Conservation (phyloP, 2,113 vertebrate species). For the Coptodon bakossiorum region DNA sequence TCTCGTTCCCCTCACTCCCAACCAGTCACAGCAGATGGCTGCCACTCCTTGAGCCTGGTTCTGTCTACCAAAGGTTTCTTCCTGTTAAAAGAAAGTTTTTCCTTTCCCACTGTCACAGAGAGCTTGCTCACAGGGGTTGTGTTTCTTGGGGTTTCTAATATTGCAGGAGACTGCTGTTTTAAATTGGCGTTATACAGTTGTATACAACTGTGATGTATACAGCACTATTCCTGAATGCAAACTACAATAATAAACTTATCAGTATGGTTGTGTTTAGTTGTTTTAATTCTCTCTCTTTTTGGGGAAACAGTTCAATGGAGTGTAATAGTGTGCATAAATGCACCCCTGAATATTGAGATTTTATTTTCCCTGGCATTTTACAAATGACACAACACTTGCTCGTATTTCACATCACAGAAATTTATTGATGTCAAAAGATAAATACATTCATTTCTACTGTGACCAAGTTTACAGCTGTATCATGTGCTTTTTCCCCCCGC, state of each 20-base stretch:
- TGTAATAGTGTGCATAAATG: background rate
- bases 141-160: background rate
- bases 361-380: background rate
- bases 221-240: background rate
- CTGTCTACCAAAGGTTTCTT: background rate
- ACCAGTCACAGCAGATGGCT: background rate
- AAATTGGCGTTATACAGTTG: background rate
- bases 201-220: background rate
- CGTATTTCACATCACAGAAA: conserved; percentile 56
- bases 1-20: background rate
- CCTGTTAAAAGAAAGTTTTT: background rate
- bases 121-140: background rate
- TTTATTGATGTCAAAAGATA: conserved; percentile 75
- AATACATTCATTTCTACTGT: conserved; percentile 76
- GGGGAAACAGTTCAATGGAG: background rate
- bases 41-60: background rate
- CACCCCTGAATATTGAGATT: background rate
- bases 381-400: background rate
- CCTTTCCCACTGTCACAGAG: background rate
- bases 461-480: conserved; percentile 61
- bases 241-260: background rate
- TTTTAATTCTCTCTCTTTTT: background rate
- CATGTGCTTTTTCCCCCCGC: conserved; percentile 47
- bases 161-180: background rate
- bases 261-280: background rate